A percentile compares a stretch with the other conserved stretches of the same genome.
Evolutionary conservation across 2,797 vertebrate species (phyloP).

Genomic region (Falco biarmicus): DNA sequence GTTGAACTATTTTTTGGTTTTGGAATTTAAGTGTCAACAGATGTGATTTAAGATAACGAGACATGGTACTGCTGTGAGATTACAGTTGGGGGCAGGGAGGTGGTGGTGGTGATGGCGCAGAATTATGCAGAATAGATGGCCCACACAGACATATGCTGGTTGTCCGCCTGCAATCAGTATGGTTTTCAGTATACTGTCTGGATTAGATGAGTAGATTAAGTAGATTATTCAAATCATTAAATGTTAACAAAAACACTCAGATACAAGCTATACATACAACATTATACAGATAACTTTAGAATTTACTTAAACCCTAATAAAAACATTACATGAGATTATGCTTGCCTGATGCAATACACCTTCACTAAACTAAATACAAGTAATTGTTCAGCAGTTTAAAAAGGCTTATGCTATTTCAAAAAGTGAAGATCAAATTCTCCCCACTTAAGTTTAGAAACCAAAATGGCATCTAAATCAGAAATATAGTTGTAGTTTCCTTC

Average conservation of each 20-base stretch:
- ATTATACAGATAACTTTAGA: neutral
- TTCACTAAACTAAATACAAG: neutral
- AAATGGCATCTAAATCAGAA: neutral
- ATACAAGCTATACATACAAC: neutral
- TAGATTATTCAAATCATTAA: neutral
- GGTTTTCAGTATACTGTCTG: neutral
- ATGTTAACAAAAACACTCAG: neutral
- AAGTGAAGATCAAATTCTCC: neutral
- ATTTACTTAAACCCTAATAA: neutral
- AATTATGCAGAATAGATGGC: neutral
- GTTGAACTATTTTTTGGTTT: slow-evolving; percentile 37
- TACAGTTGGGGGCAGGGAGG: neutral
- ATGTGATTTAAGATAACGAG: slow-evolving; percentile 51
- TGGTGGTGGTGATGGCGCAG: too few relatives aligned
- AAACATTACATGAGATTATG: neutral
- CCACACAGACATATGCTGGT: neutral
- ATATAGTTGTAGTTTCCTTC: neutral
- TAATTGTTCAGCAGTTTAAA: neutral
- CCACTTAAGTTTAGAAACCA: neutral
- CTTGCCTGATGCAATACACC: neutral
- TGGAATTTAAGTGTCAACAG: slow-evolving; percentile 42
- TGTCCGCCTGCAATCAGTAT: neutral
- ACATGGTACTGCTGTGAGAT: neutral
- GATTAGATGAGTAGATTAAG: neutral
- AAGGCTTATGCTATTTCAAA: neutral